Base-by-base conservation (phyloP, 2,797 vertebrate species). In the Sebastes jordani region DNA sequence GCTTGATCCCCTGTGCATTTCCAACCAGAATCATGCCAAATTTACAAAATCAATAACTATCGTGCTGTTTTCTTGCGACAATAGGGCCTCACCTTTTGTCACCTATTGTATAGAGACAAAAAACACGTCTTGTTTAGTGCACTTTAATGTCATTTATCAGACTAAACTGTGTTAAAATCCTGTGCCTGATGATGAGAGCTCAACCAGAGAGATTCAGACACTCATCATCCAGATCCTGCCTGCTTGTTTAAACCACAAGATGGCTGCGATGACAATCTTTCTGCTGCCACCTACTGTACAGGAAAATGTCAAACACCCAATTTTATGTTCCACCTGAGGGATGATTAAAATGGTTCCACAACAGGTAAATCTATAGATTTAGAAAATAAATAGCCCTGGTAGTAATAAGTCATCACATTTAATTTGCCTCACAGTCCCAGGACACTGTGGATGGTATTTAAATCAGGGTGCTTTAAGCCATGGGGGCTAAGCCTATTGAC, bases 231-330 rank as follows among this genome's bases (percentile, higher is more conserved):
- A 18, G 46, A 55, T 60, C 34, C 55, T 30, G 29, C 49, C 22
- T 69, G 64, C 20, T 5, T 61, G 42, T 71, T 52, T 63, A 52
- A 54, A 42, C 11, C 64, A 64, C 74, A 82, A 85, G 76, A 87
- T 71, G 65, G 80, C 80, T 77, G 83, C 70, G 46, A 5, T 76
- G 60, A 46, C 66, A 22, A 71, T 56, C 56, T 66, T 56, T 81
- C 73, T 90, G 58, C 83, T 84, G 86, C 86, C 83, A 78, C 46
- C 87, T 88, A 66, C 83, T 78, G 85, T 38, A 16, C 71, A 62
- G 22, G 10, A 22, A 86, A 49, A 59, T 58, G 7, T 54, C 68
- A n/a, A 30, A 27, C 62, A 30, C 18, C 27, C 4, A 11, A 2
- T 30, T 18, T 20, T 6, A 11, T 6, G 49, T 59, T 34, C 32